Base-by-base conservation (phyloP, 2,797 vertebrate genomes). In the Taenioides sp. region DNA sequence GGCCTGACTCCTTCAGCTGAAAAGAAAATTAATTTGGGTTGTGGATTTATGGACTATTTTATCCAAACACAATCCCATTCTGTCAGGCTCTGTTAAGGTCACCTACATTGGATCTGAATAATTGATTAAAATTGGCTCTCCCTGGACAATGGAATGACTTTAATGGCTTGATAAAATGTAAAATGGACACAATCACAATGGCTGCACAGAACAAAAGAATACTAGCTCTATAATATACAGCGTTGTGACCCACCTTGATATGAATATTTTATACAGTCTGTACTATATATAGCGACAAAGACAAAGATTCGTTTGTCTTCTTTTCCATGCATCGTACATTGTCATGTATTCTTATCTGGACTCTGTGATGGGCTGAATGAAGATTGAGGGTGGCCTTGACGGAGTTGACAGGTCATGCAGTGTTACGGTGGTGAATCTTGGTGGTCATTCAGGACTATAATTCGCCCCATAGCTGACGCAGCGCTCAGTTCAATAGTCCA, bases 331-430 rank as follows among this genome's bases (percentile, higher is more conserved):
- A 23, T 55, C n/a, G 11, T 7, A 40, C 22, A 43, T 23, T 40
- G 61, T 64, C 37, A 17, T 22, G 5, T 64, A 40, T 43, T 16
- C 37, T 64, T 37, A 43, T 25, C 6, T 43, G 37, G 37, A 34
- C 9, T 22, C 18, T 14, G 20, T 5, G 61, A 40, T 22, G 22
- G n/a, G 31, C 37, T 31, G 28, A 37, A 62, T 62, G 60, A 37
- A 62, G 60, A 63, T 63, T 34, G 61, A 63, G 61, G n/a, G 61
- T 63, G 34, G 20, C 61, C 61, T 63, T 64, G 62, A 64, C 37
- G 37, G 62, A 43, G 62, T 16, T 43, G 34, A 64, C 62, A 40
- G 37, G 20, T 43, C 34, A 6, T 22, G 34, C 37, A 1, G 62
- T 11, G 5, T 43, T 16, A 37, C 31, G 11, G 37, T 1, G 12